Evolutionary conservation across 2,888 invertebrate species (phyloP).

Genomic region (Plemyria rubiginata): DNA sequence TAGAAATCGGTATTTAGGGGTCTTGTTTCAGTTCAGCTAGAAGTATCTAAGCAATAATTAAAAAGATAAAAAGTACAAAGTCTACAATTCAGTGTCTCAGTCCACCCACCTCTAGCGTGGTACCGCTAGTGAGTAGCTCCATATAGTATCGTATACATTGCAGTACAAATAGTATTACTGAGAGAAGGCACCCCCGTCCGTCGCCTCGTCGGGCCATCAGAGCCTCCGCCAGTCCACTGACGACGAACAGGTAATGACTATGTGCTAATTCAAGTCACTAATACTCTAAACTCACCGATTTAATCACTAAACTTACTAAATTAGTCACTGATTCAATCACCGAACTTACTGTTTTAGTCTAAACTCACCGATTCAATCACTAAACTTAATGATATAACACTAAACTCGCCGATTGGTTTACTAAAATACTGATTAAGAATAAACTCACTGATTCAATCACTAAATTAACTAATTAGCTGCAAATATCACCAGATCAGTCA

Average conservation of each 20-base stretch:
- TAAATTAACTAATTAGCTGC: not conserved
- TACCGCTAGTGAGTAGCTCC: constrained; percentile 4
- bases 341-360: not conserved
- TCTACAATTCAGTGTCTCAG: not conserved
- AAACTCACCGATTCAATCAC: constrained; percentile 1
- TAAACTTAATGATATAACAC: not conserved
- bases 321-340: not conserved
- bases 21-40: too few species aligned
- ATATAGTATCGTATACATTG: constrained; percentile 48
- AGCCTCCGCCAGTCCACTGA: constrained; percentile 58
- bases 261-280: constrained; percentile 9
- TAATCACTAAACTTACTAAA: not conserved
- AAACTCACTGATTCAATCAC: not conserved
- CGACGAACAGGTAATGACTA: constrained; percentile 40
- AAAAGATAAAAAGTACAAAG: not conserved
- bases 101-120: constrained; percentile 21
- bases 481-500: too few species aligned
- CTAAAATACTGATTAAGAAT: not conserved
- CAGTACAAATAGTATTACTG: constrained; percentile 52
- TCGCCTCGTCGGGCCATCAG: constrained; percentile 62
- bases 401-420: not conserved
- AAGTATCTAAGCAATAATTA: too few species aligned
- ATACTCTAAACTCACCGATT: constrained; percentile 1
- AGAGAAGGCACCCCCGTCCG: constrained; percentile 48
- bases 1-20: too few species aligned